Conservation (phyloP, 2,797 vertebrate genomes). For the Pseudochirops corinnae region DNA sequence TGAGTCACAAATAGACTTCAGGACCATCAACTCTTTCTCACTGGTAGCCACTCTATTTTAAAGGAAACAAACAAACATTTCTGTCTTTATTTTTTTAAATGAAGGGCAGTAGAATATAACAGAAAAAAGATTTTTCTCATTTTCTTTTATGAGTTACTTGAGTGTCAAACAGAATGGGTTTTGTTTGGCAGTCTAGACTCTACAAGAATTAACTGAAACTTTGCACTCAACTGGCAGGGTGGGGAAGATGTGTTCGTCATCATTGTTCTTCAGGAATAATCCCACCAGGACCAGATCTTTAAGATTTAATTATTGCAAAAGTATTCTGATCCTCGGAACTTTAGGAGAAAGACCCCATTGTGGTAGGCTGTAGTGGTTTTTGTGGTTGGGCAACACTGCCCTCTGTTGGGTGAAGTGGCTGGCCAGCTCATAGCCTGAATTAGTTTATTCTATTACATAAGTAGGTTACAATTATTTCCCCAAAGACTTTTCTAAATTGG, state of each 20-base stretch:
- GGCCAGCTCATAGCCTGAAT: background rate
- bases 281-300: background rate
- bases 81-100: background rate
- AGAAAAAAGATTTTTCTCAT: background rate
- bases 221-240: background rate
- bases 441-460: background rate
- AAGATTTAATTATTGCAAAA: background rate
- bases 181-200: background rate
- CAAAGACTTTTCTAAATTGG: background rate
- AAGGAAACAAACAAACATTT: background rate
- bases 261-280: background rate
- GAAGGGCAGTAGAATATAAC: background rate
- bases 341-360: background rate
- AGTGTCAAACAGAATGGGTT: background rate
- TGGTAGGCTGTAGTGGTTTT: no score
- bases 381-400: constrained; percentile 20
- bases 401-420: constrained; percentile 22
- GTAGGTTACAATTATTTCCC: background rate
- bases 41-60: background rate
- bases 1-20: background rate
- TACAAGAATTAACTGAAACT: background rate
- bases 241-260: background rate
- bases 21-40: background rate
- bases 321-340: background rate
- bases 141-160: background rate